Evolutionary conservation across 2,888 invertebrate genomes (phyloP).

Genomic region (Meiosimyza platycephala): DNA sequence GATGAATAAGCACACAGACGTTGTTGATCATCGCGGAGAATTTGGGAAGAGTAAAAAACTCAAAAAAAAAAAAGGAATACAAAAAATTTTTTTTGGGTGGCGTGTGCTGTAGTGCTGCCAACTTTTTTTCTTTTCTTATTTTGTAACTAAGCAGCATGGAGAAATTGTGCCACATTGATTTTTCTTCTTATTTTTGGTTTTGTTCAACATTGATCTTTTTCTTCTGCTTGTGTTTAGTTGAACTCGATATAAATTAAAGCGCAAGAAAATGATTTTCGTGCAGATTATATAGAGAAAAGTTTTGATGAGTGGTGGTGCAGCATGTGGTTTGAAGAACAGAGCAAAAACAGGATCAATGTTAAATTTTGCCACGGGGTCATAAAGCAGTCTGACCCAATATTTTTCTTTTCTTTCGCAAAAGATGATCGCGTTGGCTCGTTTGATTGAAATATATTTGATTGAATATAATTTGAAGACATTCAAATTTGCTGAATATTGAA

Average conservation of each 20-base stretch:
- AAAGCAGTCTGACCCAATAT: conserved; percentile 7
- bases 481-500: too few relatives aligned
- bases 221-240: background rate
- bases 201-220: too few relatives aligned
- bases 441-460: background rate
- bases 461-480: background rate
- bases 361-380: conserved; percentile 5
- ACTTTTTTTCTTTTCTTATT: background rate
- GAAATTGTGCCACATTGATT: conserved; percentile 30
- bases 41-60: too few relatives aligned
- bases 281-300: background rate
- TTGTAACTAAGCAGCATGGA: background rate
- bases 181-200: too few relatives aligned
- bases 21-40: too few relatives aligned
- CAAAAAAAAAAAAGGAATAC: too few relatives aligned
- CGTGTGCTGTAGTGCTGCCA: conserved; percentile 4
- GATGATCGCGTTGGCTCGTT: too few relatives aligned
- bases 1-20: too few relatives aligned
- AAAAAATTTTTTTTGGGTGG: background rate
- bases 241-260: conserved; percentile 19
- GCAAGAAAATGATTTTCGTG: conserved; percentile 15
- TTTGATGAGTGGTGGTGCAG: too few relatives aligned
- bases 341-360: background rate
- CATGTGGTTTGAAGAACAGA: background rate
- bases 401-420: background rate